Percentiles rank a stretch among this genome's conserved stretches.
Evolutionary conservation across 1,140 invertebrate genomes (phyloP).

Genomic region (Gonioctena quinquepunctata): DNA sequence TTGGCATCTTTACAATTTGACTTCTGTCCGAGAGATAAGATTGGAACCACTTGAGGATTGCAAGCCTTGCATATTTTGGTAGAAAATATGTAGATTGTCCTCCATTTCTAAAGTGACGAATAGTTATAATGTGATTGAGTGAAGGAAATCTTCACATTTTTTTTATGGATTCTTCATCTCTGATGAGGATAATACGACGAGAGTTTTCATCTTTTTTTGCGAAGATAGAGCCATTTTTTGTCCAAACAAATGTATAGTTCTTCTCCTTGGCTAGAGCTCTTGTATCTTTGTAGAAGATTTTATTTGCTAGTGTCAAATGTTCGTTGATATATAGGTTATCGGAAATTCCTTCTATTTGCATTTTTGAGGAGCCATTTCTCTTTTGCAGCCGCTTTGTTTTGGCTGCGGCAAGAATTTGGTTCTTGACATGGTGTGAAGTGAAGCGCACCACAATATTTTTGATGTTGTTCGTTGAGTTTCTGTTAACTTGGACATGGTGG

Average conservation of each 20-base stretch:
- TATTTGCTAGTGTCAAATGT: background rate
- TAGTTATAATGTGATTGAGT: too few species aligned
- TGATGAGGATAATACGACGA: constrained; percentile 11
- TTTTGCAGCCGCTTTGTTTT: too few species aligned
- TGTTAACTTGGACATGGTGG: too few species aligned
- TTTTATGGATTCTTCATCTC: background rate
- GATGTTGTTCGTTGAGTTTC: too few species aligned
- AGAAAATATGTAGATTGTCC: background rate
- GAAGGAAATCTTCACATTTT: background rate
- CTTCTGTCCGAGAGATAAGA: too few species aligned
- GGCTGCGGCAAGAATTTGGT: too few species aligned
- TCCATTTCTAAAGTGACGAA: too few species aligned
- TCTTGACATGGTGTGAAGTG: too few species aligned
- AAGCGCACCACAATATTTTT: too few species aligned
- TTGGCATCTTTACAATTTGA: too few species aligned
- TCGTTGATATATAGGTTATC: background rate
- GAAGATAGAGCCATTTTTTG: background rate
- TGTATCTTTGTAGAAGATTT: background rate
- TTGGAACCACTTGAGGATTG: too few species aligned
- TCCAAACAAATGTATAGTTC: background rate
- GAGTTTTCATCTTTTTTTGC: background rate
- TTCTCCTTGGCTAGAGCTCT: background rate
- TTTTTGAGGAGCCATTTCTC: too few species aligned
- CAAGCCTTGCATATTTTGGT: constrained; percentile 3
- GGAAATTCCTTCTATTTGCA: background rate